Base-by-base conservation (phyloP, 2,113 vertebrate genomes). In the Salvelinus sp. region DNA sequence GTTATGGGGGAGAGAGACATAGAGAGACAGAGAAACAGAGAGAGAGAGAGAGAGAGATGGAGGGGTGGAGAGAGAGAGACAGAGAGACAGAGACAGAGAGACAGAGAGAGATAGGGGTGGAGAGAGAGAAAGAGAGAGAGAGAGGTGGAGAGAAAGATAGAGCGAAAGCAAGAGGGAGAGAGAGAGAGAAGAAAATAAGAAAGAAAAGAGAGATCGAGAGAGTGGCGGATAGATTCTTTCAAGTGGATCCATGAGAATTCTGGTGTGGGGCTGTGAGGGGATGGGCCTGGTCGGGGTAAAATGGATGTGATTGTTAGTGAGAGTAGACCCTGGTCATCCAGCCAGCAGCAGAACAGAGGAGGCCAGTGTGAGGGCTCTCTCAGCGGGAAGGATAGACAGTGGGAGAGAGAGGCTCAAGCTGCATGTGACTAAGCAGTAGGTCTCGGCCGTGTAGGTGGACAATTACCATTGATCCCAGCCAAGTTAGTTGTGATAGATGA, bases 391-490 rank as follows among this genome's bases (percentile, higher is more conserved):
- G 14, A 63, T 18, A 77, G 70, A 76, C 76, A 72, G 87, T 81
- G 86, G 80, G 77, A 82, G 86, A 74, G 76, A 74, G 77, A 67
- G 66, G 79, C 20, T 54, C 48, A 12, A 44, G 38, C 38, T 23
- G 33, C 87, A 91, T 91, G 87, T 91, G 87, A 88, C 87, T 78
- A 77, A 85, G 82, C 79, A 83, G 83, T 79, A 83, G 83, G 76
- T 81, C 76, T 70, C 65, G 48, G 60, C 23, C 3, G n/a, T 48
- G 85, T 74, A 72, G 88, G 89, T 75, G 82, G 80, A 77, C 75
- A 25, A 28, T 16, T 25, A 27, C 22, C 64, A 25, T 25, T 66
- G 14, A 27, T 66, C 64, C 5, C 9, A 30, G 64, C 6, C 58
- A 13, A 62, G 58, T 62, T 62, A 5, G 50, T 54, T 54, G 50